Conservation (phyloP, 1,140 invertebrate genomes). For the Matsumurasca onukii region DNA sequence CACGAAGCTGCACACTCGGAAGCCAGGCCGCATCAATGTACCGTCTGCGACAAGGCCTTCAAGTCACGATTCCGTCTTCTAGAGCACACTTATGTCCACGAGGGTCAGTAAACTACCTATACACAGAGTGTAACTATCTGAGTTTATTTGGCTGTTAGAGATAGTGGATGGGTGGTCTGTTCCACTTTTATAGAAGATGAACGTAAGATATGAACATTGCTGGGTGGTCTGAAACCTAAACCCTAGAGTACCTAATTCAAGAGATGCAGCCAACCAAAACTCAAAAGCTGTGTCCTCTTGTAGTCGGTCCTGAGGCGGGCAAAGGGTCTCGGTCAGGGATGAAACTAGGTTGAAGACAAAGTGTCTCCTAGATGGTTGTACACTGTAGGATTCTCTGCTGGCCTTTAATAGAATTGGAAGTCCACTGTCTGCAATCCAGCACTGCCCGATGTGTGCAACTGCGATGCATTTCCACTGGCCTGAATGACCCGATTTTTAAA, state of each 20-base stretch:
- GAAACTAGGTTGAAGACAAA: no score
- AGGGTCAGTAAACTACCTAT: not conserved
- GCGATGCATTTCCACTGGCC: not conserved
- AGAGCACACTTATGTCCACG: not conserved
- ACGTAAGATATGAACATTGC: not conserved
- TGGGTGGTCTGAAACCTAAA: not conserved
- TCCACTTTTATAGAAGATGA: no score
- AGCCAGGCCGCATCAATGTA: not conserved
- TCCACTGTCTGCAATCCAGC: not conserved
- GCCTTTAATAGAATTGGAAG: not conserved
- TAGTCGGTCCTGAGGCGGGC: no score
- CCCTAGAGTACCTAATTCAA: not conserved
- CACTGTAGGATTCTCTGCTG: not conserved
- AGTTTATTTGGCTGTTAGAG: not conserved
- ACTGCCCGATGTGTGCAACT: not conserved
- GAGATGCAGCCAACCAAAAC: no score
- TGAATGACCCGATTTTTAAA: not conserved
- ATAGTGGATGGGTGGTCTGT: not conserved
- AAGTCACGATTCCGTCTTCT: not conserved
- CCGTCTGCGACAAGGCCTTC: not conserved
- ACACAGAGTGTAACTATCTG: not conserved
- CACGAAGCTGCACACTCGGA: no score
- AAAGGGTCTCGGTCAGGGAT: no score
- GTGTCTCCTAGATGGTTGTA: not conserved
- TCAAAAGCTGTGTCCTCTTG: no score